Evolutionary conservation across 2,888 invertebrate species (phyloP).

Genomic region (Lepetodrilus schrolli): DNA sequence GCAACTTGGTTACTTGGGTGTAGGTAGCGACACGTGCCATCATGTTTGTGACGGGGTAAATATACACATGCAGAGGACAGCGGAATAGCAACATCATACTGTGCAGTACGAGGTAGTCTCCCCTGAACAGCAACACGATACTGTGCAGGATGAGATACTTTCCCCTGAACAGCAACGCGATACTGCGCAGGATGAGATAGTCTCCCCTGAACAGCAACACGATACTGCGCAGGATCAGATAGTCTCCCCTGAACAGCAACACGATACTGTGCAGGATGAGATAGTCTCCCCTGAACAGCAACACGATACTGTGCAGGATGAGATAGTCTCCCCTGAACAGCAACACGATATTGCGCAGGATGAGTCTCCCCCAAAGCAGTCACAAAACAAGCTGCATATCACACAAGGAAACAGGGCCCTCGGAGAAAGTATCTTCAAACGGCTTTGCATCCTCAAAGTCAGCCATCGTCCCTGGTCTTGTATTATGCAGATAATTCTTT

Average conservation of each 20-base stretch:
- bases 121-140: too few relatives aligned
- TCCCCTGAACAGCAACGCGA: background rate
- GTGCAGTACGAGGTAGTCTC: too few relatives aligned
- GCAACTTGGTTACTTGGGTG: background rate
- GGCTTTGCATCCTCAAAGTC: background rate
- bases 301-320: too few relatives aligned
- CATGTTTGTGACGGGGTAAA: background rate
- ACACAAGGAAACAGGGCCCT: constrained; percentile 7
- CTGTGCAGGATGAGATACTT: too few relatives aligned
- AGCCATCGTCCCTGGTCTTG: too few relatives aligned
- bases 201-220: background rate
- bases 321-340: too few relatives aligned
- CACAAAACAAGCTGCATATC: constrained; percentile 18
- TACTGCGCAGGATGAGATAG: background rate
- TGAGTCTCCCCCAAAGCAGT: background rate
- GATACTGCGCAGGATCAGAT: background rate
- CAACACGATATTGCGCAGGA: background rate
- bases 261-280: too few relatives aligned
- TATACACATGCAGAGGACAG: background rate
- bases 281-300: too few relatives aligned
- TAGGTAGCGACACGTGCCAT: background rate
- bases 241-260: too few relatives aligned
- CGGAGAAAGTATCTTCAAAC: constrained; percentile 9
- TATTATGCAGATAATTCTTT: too few relatives aligned
- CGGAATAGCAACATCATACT: too few relatives aligned